These are phyloP conservation scores for Hyposoter dolosus DNA, from an alignment of 2,888 invertebrate species.

Conservation along the genomic window DNA sequence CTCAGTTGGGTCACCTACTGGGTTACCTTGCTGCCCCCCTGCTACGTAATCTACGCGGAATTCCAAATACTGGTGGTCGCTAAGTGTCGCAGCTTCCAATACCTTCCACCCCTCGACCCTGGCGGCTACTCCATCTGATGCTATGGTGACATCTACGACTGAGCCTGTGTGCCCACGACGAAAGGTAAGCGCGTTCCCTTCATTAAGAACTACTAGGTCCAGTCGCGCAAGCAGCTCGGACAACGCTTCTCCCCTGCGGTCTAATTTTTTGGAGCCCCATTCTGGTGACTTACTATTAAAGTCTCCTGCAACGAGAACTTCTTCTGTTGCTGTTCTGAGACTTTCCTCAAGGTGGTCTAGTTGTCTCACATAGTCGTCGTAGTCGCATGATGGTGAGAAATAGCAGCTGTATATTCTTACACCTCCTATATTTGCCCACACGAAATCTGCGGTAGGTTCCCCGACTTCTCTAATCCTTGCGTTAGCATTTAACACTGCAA, in stretches of 20 bases:
- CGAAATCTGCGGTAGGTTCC: constrained; percentile 18
- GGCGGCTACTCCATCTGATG: not conserved
- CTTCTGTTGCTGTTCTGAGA: constrained; percentile 10
- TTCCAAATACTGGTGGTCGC: constrained; percentile 43
- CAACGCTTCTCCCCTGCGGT: constrained; percentile 49
- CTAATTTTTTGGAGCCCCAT: constrained; percentile 48
- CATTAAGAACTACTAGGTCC: constrained; percentile 40
- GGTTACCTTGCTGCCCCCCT: not conserved
- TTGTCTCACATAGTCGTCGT: constrained; percentile 13
- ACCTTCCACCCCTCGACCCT: constrained; percentile 25
- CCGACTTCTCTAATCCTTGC: constrained; percentile 15
- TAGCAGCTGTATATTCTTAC: constrained; percentile 61
- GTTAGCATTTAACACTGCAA: constrained; percentile 36
- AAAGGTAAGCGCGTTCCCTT: constrained; percentile 32
- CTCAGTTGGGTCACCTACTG: not conserved
- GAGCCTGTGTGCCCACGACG: constrained; percentile 26
- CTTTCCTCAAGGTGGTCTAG: constrained; percentile 41
- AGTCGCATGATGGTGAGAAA: constrained; percentile 41
- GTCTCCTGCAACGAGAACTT: constrained; percentile 56
- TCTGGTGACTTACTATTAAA: constrained; percentile 60
- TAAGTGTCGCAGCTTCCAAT: constrained; percentile 47
- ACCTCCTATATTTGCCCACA: constrained; percentile 35
- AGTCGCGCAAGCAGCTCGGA: constrained; percentile 34
- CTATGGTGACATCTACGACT: constrained; percentile 17
- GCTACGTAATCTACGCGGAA: not conserved